These are phyloP conservation scores for Nemurella pictetii DNA, from an alignment of 2,888 invertebrate species.

Conservation along the genomic window DNA sequence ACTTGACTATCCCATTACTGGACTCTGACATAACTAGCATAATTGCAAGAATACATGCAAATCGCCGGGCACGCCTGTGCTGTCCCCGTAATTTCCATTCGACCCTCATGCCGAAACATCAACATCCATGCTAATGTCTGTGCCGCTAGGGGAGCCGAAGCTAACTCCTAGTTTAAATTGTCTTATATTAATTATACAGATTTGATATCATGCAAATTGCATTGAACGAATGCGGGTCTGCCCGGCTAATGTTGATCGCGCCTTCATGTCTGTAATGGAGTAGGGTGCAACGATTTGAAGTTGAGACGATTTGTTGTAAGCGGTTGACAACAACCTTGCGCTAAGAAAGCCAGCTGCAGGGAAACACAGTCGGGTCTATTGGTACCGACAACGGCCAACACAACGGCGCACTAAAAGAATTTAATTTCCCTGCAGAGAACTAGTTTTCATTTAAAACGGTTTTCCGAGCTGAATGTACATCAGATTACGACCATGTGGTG, in stretches of 20 bases:
- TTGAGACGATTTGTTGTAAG: too few relatives aligned
- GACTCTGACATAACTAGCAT: background rate
- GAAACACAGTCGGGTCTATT: too few relatives aligned
- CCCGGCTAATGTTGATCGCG: slow-evolving; percentile 8
- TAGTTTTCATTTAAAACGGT: background rate
- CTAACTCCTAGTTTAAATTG: background rate
- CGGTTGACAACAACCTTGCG: too few relatives aligned
- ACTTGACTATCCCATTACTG: background rate
- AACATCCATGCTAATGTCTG: slow-evolving; percentile 25
- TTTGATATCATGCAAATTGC: slow-evolving; percentile 26
- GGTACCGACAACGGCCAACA: too few relatives aligned
- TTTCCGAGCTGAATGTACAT: background rate
- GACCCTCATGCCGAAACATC: background rate
- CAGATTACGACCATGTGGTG: background rate
- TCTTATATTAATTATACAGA: slow-evolving; percentile 23
- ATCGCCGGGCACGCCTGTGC: background rate
- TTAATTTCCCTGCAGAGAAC: background rate
- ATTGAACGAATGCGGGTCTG: background rate
- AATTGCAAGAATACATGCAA: background rate
- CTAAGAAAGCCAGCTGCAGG: too few relatives aligned
- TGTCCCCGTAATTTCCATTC: background rate
- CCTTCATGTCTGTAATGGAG: slow-evolving; percentile 17
- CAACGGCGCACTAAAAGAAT: too few relatives aligned
- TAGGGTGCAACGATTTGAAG: background rate
- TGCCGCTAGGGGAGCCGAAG: background rate